A percentile compares a stretch with the other conserved stretches of the same genome.
Evolutionary conservation across 2,888 invertebrate species (phyloP).

Genomic region (Acholoe squamosa): DNA sequence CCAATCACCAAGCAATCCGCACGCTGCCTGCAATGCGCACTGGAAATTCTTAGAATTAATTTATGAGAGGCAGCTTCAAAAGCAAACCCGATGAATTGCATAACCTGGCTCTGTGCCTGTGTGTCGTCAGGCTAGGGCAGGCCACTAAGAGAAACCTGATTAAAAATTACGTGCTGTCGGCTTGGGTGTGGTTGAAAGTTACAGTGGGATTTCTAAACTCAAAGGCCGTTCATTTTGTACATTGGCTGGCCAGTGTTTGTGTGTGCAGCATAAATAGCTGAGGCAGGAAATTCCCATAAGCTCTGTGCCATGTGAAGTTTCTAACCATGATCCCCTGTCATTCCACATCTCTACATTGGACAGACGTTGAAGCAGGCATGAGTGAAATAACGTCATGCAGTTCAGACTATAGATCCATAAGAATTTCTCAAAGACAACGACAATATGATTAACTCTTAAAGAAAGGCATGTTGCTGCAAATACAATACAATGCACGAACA

Average conservation of each 20-base stretch:
- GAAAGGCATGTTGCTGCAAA: too few species aligned
- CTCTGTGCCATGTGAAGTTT: neutral
- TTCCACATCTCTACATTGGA: too few species aligned
- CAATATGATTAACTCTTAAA: too few species aligned
- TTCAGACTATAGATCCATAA: too few species aligned
- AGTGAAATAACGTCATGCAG: too few species aligned
- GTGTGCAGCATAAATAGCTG: neutral
- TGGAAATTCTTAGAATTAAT: neutral
- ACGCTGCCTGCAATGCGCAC: neutral
- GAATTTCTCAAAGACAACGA: too few species aligned
- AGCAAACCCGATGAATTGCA: neutral
- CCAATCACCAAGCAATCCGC: constrained; percentile 2
- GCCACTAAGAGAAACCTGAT: neutral
- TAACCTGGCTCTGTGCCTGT: neutral
- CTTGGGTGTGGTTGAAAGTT: neutral
- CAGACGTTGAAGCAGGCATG: too few species aligned
- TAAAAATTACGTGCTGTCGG: constrained; percentile 1
- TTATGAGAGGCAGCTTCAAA: neutral
- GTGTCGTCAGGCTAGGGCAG: neutral
- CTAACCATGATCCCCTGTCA: too few species aligned
- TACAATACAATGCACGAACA: too few species aligned
- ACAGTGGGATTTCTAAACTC: neutral
- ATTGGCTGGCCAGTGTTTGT: neutral
- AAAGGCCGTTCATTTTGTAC: neutral
- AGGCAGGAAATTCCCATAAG: neutral